Conservation (phyloP, 2,797 vertebrate genomes). For the Pampus argenteus region DNA sequence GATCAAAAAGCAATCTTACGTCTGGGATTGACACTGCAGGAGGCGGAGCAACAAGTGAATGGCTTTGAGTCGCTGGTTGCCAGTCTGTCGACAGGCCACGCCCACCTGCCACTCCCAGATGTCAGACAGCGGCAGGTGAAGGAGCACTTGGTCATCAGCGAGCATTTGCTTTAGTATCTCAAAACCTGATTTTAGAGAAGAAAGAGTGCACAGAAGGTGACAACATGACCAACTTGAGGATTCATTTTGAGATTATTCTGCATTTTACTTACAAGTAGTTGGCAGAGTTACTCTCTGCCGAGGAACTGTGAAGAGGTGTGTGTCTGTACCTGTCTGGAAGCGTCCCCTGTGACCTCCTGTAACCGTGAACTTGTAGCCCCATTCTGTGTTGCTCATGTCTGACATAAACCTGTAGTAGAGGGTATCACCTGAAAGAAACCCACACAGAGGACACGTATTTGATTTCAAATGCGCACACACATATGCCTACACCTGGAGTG, state of each 20-base stretch:
- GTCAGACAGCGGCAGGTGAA: slow-evolving; percentile 89
- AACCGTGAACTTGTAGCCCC: slow-evolving; percentile 98
- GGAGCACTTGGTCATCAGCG: slow-evolving; percentile 89
- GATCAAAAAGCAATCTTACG: slow-evolving; percentile 76
- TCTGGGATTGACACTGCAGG: slow-evolving; percentile 88
- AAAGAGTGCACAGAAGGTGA: neutral
- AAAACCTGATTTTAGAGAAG: slow-evolving; percentile 85
- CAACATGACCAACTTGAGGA: neutral
- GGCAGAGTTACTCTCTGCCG: neutral
- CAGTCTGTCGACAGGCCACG: slow-evolving; percentile 94
- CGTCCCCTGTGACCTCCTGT: slow-evolving; percentile 95
- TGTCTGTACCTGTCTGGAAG: slow-evolving; percentile 93
- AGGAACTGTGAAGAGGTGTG: neutral
- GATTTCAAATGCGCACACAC: neutral
- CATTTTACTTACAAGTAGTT: neutral
- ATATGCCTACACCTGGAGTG: neutral
- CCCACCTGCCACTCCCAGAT: slow-evolving; percentile 99
- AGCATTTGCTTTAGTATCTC: slow-evolving; percentile 98
- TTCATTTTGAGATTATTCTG: neutral
- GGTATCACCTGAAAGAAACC: slow-evolving; percentile 88
- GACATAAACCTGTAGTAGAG: slow-evolving; percentile 95
- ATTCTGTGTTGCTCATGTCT: slow-evolving; percentile 98
- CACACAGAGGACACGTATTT: slow-evolving; percentile 2
- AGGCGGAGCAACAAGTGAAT: slow-evolving; percentile 93
- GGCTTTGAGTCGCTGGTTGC: slow-evolving; percentile 94